Conservation (phyloP, 2,113 vertebrate genomes). For the Poeciliopsis retropinna region DNA sequence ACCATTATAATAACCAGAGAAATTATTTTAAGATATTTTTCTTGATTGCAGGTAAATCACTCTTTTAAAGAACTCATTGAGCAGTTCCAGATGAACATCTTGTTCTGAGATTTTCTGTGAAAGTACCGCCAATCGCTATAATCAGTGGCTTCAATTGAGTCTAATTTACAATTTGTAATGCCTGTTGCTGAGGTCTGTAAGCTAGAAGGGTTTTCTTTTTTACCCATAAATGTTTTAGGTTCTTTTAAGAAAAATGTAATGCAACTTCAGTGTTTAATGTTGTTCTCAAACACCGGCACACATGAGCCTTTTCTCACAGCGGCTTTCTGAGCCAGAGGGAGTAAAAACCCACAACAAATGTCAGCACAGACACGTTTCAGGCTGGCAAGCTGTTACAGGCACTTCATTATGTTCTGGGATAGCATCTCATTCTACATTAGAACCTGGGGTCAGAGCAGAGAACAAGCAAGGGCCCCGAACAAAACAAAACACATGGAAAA, state of each 20-base stretch:
- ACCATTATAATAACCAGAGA: neutral
- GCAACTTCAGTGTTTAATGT: constrained; percentile 9
- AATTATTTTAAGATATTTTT: neutral
- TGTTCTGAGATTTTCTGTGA: neutral
- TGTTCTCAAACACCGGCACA: constrained; percentile 10
- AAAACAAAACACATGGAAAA: constrained; percentile 40
- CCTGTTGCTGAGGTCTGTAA: neutral
- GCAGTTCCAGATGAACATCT: neutral
- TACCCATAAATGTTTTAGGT: neutral
- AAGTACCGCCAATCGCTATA: neutral
- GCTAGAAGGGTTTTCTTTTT: neutral
- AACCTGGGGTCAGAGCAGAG: constrained; percentile 44
- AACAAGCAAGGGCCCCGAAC: constrained; percentile 31
- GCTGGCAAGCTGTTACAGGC: constrained; percentile 38
- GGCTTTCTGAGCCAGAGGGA: constrained; percentile 31
- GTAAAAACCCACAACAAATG: constrained; percentile 38
- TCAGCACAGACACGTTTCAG: constrained; percentile 22
- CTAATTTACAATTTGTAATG: neutral
- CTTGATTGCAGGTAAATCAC: neutral
- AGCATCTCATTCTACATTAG: constrained; percentile 51
- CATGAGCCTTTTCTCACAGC: neutral
- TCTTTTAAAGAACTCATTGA: constrained; percentile 13
- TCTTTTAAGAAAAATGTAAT: neutral
- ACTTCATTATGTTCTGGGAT: constrained; percentile 53
- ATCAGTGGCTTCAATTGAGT: neutral